phyloP scores from a whole-genome alignment of 2,888 invertebrate genomes.

The Hypomecis punctinalis region DNA sequence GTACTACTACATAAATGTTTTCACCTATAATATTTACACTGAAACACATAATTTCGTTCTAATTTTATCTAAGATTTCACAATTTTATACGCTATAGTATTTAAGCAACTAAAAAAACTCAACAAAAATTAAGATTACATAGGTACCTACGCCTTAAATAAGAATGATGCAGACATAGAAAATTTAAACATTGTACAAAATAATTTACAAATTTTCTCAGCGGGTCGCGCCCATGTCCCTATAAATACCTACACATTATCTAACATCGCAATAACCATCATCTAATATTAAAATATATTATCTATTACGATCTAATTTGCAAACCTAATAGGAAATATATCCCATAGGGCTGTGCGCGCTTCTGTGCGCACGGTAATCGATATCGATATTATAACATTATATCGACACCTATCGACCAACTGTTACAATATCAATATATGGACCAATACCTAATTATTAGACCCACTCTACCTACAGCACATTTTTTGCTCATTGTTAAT shows the following conservation, averaged over 20 bases:
- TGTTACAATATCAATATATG: no score
- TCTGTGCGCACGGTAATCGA: conserved; percentile 16
- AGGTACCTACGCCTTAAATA: conserved; percentile 62
- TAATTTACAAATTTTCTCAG: conserved; percentile 71
- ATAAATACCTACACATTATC: conserved; percentile 57
- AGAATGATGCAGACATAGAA: conserved; percentile 69
- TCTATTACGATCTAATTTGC: conserved; percentile 60
- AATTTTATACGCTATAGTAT: conserved; percentile 70
- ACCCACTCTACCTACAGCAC: conserved; percentile 30
- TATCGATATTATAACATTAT: conserved; percentile 21
- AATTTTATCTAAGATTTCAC: conserved; percentile 73
- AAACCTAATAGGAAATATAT: conserved; percentile 26
- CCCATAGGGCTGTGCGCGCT: conserved; percentile 31
- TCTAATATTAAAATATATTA: conserved; percentile 71
- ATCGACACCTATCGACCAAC: background rate
- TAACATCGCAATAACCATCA: conserved; percentile 62
- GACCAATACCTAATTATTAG: conserved; percentile 4
- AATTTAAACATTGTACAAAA: conserved; percentile 75
- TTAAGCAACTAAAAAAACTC: conserved; percentile 74
- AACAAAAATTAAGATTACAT: conserved; percentile 69
- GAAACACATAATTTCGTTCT: conserved; percentile 80
- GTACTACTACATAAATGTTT: conserved; percentile 83
- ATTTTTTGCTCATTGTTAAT: conserved; percentile 14
- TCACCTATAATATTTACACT: conserved; percentile 82
- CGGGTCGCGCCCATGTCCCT: conserved; percentile 50